A percentile compares a stretch with the other conserved stretches of the same genome.
Conservation (phyloP, 30 jellyfish, hydroid and myxozoan species). For the Aurelia aurita complex sp. Pacific region DNA sequence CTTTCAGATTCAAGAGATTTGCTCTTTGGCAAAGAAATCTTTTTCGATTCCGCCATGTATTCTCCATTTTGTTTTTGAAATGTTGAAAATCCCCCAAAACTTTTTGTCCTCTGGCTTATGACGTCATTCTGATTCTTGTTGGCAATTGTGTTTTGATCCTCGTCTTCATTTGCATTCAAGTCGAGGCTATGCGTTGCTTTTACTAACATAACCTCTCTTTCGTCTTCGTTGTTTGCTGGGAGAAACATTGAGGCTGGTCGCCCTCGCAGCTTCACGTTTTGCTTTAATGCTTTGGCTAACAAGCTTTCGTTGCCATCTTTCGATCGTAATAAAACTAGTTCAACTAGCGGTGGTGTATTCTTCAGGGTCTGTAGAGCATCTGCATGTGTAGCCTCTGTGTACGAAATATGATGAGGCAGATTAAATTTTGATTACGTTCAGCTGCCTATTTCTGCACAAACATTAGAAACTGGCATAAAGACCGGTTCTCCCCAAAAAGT, state of each 20-base stretch:
- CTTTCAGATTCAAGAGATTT: not conserved
- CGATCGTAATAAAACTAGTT: conserved; percentile 61
- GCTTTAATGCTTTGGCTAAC: conserved; percentile 29
- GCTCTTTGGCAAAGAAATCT: conserved; percentile 3
- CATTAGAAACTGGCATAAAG: no score
- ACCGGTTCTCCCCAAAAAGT: no score
- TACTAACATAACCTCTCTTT: conserved; percentile 31
- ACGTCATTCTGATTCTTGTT: conserved; percentile 3
- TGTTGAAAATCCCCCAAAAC: conserved; percentile 56
- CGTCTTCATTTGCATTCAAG: conserved; percentile 18
- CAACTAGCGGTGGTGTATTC: conserved; percentile 94
- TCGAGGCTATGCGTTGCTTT: conserved; percentile 54
- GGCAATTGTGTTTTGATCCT: conserved; percentile 5
- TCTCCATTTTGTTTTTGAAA: conserved; percentile 25
- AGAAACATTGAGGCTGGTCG: no score
- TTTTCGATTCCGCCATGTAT: not conserved
- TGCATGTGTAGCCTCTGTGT: conserved; percentile 69
- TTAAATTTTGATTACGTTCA: not conserved
- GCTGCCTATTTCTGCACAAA: no score
- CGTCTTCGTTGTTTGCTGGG: conserved; percentile 7
- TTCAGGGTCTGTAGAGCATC: conserved; percentile 77
- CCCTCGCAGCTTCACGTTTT: not conserved
- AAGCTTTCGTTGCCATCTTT: conserved; percentile 46
- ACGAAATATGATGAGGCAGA: not conserved
- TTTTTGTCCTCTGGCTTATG: conserved; percentile 5